Evolutionary conservation across 2,888 invertebrate species (phyloP), one percentile per base, ranked within the genome.

Genomic region (Teleiodes luculella): DNA sequence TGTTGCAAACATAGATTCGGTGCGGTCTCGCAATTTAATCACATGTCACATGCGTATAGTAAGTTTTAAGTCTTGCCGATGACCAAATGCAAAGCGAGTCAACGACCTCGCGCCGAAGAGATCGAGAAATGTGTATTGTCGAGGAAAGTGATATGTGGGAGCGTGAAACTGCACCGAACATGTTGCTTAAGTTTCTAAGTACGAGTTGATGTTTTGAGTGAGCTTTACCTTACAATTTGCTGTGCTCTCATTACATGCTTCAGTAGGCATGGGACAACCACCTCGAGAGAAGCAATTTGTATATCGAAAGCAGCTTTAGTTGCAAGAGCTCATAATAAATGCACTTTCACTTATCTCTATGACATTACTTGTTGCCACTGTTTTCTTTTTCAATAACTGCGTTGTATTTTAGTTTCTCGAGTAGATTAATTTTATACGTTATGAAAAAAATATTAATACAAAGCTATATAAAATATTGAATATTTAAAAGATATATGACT

Each of bases 1-100:
- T 78, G 77, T 72, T 78, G 75, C 71, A 70, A 74, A 64, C 59
- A 57, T 20, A 53, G 57, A 66, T 57, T 64, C 57, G 55, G 55
- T 61, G 59, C 52, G 59, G 62, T 52, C 52, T 33, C 6, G 14
- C 18, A 10, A 33, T n/a, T n/a, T n/a, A n/a, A n/a, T 10, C 33
- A 28, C 47, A 18, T 14, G 20, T 24, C 11, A 20, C 11, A 36
- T 39, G 41, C 41, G n/a, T 4, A 11, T n/a, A 28, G 47, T n/a
- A 31, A 18, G 11, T 39, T 28, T 49, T 7, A 28, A 18, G 28
- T 28, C 39, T 41, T 18, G 14, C 51, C n/a, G 31, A 41, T 52
- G 52, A 52, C 30, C 30, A 18, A 16, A 18, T 50, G 51, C 39
- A 35, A 47, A 13, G 20, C 14, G 35, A 48, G 48, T 48, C 48